These are phyloP conservation scores for Bryconaethiops microstoma DNA, from an alignment of 2,797 vertebrate genomes.

Conservation along the genomic window DNA sequence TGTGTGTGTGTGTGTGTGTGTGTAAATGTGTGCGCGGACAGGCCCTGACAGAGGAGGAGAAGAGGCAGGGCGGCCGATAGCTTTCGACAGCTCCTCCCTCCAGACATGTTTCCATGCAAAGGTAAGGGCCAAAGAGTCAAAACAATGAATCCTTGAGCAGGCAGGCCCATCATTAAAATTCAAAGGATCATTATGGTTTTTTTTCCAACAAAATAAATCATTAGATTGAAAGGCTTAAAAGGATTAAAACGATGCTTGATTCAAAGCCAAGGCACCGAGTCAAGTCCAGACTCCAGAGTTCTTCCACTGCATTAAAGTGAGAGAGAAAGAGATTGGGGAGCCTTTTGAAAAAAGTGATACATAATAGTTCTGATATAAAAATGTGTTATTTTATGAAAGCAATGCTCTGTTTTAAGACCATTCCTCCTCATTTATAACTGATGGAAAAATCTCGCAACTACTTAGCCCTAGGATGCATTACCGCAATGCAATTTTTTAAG, in stretches of 20 bases:
- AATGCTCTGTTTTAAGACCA: constrained; percentile 10
- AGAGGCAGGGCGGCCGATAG: constrained; percentile 80
- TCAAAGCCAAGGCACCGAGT: constrained; percentile 84
- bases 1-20: constrained; percentile 72
- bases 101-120: constrained; percentile 86
- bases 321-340: constrained; percentile 10
- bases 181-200: constrained; percentile 86
- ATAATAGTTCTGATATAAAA: constrained; percentile 22
- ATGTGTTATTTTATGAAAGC: constrained; percentile 19
- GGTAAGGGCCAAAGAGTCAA: constrained; percentile 90
- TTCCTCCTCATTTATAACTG: background rate
- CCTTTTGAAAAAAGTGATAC: constrained; percentile 3
- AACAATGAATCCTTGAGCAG: constrained; percentile 90
- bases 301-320: constrained; percentile 62
- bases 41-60: constrained; percentile 81
- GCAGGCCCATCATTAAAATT: constrained; percentile 87
- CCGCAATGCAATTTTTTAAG: background rate
- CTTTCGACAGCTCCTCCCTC: constrained; percentile 87
- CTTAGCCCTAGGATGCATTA: background rate
- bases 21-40: constrained; percentile 73
- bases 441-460: background rate
- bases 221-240: constrained; percentile 90
- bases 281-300: constrained; percentile 73
- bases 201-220: constrained; percentile 88
- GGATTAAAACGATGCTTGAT: constrained; percentile 88